Conservation (phyloP, 2,113 vertebrate genomes). For the Python bivittatus region DNA sequence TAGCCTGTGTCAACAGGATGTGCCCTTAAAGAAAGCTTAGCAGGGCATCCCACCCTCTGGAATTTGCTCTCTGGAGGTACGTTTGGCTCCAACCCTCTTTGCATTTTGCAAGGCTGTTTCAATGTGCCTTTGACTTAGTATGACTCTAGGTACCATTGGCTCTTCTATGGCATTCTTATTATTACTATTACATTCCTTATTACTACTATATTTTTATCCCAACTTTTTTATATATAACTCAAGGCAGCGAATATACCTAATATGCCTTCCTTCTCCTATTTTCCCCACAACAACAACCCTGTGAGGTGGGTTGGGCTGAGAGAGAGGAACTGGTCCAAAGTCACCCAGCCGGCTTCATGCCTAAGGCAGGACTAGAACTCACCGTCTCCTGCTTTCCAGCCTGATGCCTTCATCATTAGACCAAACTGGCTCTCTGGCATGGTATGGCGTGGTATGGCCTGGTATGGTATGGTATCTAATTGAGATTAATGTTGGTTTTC, state of each 20-base stretch:
- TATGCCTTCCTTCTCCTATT: too few relatives aligned
- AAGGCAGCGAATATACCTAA: too few relatives aligned
- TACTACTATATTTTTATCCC: too few relatives aligned
- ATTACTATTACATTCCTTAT: too few relatives aligned
- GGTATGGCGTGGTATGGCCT: neutral
- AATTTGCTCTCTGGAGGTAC: neutral
- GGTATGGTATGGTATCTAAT: neutral
- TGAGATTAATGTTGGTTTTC: neutral
- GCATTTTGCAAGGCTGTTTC: neutral
- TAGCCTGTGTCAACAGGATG: neutral
- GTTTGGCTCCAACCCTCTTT: neutral
- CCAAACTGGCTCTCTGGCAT: neutral
- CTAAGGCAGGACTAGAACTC: too few relatives aligned
- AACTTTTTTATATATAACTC: too few relatives aligned
- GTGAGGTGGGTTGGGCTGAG: too few relatives aligned
- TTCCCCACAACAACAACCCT: too few relatives aligned
- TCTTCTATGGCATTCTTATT: neutral
- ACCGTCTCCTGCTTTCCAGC: too few relatives aligned
- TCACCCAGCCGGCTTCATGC: too few relatives aligned
- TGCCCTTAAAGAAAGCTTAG: neutral
- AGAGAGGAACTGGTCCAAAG: too few relatives aligned
- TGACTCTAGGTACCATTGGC: neutral
- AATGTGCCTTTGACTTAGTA: neutral
- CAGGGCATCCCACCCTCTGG: neutral
- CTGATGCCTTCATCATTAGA: too few relatives aligned